These are phyloP conservation scores for Dynastes hyllus DNA, from an alignment of 2,888 invertebrate species.

Conservation along the genomic window DNA sequence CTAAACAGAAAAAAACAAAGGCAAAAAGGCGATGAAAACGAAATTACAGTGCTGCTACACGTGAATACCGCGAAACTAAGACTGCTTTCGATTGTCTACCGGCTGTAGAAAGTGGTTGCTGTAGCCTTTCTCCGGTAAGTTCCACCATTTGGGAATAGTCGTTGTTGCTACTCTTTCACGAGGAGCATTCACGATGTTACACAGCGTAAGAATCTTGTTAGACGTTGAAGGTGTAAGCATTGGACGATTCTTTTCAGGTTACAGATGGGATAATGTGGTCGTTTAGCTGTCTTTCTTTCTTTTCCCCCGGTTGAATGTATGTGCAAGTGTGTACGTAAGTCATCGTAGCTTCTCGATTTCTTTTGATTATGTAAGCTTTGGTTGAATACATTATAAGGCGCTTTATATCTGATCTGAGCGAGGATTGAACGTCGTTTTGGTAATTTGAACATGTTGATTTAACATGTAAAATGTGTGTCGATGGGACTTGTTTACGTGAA, in stretches of 20 bases:
- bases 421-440: too few species aligned
- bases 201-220: not conserved
- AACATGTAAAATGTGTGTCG: too few species aligned
- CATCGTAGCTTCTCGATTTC: constrained; percentile 18
- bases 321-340: not conserved
- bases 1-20: not conserved
- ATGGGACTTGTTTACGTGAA: not conserved
- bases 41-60: constrained; percentile 25
- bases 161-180: not conserved
- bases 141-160: constrained; percentile 48
- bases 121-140: constrained; percentile 55
- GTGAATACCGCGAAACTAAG: constrained; percentile 39
- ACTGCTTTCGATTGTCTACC: constrained; percentile 55
- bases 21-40: constrained; percentile 14
- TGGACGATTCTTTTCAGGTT: not conserved
- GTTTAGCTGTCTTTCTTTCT: not conserved
- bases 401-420: not conserved
- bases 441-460: too few species aligned
- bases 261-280: not conserved
- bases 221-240: not conserved
- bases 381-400: not conserved
- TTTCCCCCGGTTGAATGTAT: not conserved
- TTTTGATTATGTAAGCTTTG: constrained; percentile 14
- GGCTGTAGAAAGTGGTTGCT: constrained; percentile 54
- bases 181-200: not conserved